These are phyloP conservation scores for Ceriagrion tenellum DNA, from an alignment of 2,888 invertebrate species.

Conservation along the genomic window DNA sequence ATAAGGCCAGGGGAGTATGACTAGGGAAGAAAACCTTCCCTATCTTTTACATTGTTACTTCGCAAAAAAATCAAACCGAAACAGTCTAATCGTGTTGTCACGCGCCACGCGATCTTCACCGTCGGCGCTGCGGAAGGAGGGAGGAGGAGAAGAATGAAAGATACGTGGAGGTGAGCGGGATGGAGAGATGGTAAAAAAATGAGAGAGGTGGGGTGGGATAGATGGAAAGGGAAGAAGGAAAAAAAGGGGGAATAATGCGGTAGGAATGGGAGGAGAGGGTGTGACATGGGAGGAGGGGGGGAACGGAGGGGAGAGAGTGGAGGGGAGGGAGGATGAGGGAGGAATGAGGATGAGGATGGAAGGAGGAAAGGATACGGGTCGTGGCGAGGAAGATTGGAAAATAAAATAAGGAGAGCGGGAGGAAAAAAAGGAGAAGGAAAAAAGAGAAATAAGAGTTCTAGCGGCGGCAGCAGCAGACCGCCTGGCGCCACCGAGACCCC, in stretches of 20 bases:
- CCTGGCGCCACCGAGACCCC: constrained; percentile 55
- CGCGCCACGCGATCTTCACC: not conserved
- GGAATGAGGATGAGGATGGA: constrained; percentile 23
- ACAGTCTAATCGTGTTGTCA: not conserved
- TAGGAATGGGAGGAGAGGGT: too few relatives aligned
- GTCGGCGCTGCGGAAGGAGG: not conserved
- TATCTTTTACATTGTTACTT: not conserved
- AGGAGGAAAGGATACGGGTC: not conserved
- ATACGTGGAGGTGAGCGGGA: not conserved
- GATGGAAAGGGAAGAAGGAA: not conserved
- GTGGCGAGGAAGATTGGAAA: constrained; percentile 31
- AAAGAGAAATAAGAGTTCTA: not conserved
- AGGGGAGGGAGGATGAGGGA: not conserved
- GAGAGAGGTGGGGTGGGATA: not conserved
- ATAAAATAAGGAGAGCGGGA: constrained; percentile 22
- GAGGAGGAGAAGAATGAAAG: not conserved
- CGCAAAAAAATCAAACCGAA: not conserved
- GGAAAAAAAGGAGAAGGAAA: not conserved
- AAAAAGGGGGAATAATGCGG: too few relatives aligned
- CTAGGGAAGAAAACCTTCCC: too few relatives aligned
- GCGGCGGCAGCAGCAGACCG: constrained; percentile 43
- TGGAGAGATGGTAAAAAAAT: too few relatives aligned
- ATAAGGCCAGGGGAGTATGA: too few relatives aligned
- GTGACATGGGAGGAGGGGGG: not conserved
- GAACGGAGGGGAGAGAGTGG: not conserved